Evolutionary conservation across 1,140 invertebrate genomes (phyloP), one percentile per base, ranked within the genome.

Genomic region (Orius laevigatus): DNA sequence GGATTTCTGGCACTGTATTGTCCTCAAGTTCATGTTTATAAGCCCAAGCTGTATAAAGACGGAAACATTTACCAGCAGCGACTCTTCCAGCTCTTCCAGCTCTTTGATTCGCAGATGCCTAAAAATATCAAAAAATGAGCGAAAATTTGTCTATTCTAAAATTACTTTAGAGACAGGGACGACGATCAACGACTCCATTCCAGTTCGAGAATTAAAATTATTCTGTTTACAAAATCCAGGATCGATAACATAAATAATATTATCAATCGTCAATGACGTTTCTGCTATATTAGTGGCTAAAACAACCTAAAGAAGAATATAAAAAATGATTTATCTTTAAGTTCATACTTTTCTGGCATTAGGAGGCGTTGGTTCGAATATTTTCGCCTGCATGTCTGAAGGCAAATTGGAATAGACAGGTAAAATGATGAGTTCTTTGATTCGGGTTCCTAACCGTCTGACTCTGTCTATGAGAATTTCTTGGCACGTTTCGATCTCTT

Each of bases 201-300:
- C 92, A 9, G 91, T 95, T 53, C 89, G 72, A 0, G 95, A 91
- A 72, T 98, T 98, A 61, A 96, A 99, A 65, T 94, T 95, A 63
- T 98, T 98, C 69, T 98, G 93, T 64, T 99, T 99, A 38, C 90
- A 92, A 68, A 97, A 99, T 1, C 95, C 96, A 12, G 94, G 92
- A 73, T 99, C 96, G 56, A 99, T 97, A 0, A 99, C 96, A 69
- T 95, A 99, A 43, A 91, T 85, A 53, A 99, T 98, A 57, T 97
- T 97, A 63, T 99, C 95, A 56, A 99, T 99, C 1, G 96, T 99
- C 8, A 99, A 68, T 3, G 94, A 98, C 14, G 96, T 99, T 70
- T 98, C 94, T 1, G 96, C 96, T 61, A 99, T 99, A 63, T 99
- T 99, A 15, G 96, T 99, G 1, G 95, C 95, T 15, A 99, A 66